Evolutionary conservation across 2,113 vertebrate genomes (phyloP), one percentile per base, ranked within the genome.

Genomic region (Numida meleagris): DNA sequence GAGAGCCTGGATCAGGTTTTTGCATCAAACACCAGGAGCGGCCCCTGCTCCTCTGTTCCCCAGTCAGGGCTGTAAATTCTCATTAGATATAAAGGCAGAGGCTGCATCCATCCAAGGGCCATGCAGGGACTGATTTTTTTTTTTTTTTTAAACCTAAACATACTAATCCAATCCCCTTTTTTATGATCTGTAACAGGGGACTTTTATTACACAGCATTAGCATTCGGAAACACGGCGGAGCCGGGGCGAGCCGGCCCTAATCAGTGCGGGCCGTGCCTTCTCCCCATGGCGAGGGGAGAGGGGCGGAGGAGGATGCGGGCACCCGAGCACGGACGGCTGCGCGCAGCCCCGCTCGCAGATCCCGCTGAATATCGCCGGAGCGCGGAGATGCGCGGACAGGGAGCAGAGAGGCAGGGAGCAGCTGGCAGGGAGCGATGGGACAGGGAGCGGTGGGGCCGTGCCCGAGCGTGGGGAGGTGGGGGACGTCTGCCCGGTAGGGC

Each of bases 181-280:
- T 96, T 96, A 97, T 93, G 96, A 92, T 96, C 94, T 95, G 92
- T 95, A 96, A 95, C 88, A 75, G 76, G 66, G 91, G 79, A 20
- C 68, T 96, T 97, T 96, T 96, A 95, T 96, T 89, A 90, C 70
- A 80, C 73, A 17, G 88, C 75, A 83, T 95, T 92, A 95, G 76
- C 85, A 15, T 82, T 94, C 71, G 91, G 89, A 93, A 96, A 94
- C 16, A 55, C 91, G 57, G 62, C 43, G 31, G 68, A 85, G 95
- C 71, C 71, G 72, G 76, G 92, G 81, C 53, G 68, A 77, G 89
- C 82, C 58, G 34, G 73, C 51, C 67, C 75, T 93, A 51, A 85
- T 67, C 74, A 40, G 88, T 51, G 50, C 40, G 33, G 57, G 51
- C 59, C 46, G 17, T 24, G 4, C 50, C 68, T 76, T 31, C 15